Conservation (phyloP, 2,797 vertebrate species). For the Sardinella longiceps region DNA sequence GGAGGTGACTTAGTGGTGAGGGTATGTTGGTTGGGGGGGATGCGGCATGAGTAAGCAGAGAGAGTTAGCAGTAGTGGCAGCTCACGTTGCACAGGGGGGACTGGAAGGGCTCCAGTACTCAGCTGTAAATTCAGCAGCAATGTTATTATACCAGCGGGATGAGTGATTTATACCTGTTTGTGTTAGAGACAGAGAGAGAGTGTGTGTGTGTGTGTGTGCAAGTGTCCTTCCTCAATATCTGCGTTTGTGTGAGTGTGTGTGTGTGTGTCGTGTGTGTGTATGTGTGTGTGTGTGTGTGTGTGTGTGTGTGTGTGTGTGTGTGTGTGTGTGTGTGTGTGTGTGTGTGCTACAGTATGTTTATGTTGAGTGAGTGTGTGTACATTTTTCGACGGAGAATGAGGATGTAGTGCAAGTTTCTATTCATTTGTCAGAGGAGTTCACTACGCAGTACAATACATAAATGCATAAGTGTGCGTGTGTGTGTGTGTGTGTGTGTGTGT, state of each 20-base stretch:
- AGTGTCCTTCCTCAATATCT: conserved; percentile 31
- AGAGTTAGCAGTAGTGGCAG: not conserved
- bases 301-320: not conserved
- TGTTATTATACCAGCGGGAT: not conserved
- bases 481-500: not conserved
- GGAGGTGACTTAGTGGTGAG: not conserved
- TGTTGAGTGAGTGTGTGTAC: no score
- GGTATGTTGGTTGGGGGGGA: not conserved
- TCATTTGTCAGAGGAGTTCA: no score
- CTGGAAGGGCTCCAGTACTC: not conserved
- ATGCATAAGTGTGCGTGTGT: no score
- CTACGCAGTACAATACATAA: no score
- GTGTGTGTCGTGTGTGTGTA: not conserved
- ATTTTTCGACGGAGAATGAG: no score
- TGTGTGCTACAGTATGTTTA: not conserved
- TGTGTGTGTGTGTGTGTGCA: conserved; percentile 47
- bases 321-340: not conserved
- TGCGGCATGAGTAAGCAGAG: not conserved
- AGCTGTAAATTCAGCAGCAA: conserved; percentile 9
- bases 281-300: no score
- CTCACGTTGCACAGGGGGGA: conserved; percentile 1
- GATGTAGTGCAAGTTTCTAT: no score
- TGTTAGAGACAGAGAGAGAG: conserved; percentile 59
- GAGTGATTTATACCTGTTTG: conserved; percentile 51
- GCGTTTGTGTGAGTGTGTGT: conserved; percentile 35